Conservation (phyloP, 1,140 invertebrate genomes). For the Littorina saxatilis region DNA sequence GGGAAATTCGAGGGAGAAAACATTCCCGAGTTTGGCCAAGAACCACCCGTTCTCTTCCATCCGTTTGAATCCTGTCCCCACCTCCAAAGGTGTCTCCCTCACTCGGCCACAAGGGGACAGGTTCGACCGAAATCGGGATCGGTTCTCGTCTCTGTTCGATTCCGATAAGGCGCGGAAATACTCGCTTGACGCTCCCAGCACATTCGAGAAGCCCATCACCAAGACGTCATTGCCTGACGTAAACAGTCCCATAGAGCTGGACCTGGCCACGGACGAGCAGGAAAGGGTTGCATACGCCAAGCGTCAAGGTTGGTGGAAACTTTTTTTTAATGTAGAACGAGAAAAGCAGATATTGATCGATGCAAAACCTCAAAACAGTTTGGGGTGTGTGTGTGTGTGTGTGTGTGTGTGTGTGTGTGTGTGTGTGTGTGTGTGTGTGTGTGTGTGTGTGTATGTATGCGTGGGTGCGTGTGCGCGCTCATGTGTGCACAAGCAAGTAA, state of each 20-base stretch:
- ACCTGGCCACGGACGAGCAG: neutral
- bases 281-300: neutral
- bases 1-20: neutral
- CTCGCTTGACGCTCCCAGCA: conserved; percentile 20
- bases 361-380: too few species aligned
- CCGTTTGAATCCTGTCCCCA: neutral
- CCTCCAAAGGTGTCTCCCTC: neutral
- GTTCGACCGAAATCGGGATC: neutral
- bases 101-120: neutral
- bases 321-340: neutral
- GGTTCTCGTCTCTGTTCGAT: conserved; percentile 4
- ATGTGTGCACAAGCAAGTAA: too few species aligned
- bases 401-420: neutral
- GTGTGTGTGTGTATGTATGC: neutral
- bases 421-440: neutral
- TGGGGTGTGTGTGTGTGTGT: neutral
- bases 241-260: conserved; percentile 13
- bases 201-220: conserved; percentile 26
- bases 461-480: too few species aligned
- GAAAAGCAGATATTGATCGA: neutral
- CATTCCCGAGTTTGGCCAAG: neutral
- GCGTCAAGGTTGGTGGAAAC: neutral
- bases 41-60: conserved; percentile 1
- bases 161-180: neutral
- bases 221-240: conserved; percentile 20